Percentiles rank a stretch among this genome's conserved stretches.
Conservation (phyloP, 2,797 vertebrate genomes). For the Orientallactaga sibirica region DNA sequence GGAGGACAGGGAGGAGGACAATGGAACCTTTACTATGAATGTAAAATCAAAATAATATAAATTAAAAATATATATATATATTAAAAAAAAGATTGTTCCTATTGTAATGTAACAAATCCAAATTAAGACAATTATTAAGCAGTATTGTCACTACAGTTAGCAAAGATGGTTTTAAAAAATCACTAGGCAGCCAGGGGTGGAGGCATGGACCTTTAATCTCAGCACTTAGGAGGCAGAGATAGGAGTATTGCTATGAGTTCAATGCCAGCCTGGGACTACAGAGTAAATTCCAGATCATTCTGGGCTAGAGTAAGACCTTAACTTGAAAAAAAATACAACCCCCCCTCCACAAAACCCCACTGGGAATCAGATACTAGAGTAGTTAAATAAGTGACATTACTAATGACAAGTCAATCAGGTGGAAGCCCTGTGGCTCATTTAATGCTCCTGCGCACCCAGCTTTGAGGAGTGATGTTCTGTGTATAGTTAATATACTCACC, state of each 20-base stretch:
- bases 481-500: not conserved
- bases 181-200: no score
- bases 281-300: no score
- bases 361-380: not conserved
- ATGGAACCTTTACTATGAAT: no score
- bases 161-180: constrained; percentile 42
- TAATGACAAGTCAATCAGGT: not conserved
- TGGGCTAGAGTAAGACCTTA: no score
- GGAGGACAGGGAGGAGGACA: no score
- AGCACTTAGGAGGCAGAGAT: no score
- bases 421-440: not conserved
- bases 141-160: not conserved
- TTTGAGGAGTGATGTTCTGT: not conserved
- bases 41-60: no score
- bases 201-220: no score
- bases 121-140: not conserved
- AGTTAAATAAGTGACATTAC: not conserved
- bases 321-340: no score
- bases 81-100: not conserved
- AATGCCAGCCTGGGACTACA: no score
- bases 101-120: not conserved
- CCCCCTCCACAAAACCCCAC: not conserved
- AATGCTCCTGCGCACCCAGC: not conserved
- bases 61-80: no score
- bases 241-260: no score